These are phyloP conservation scores for Troglohyphantes excavatus DNA, from an alignment of 2,888 invertebrate genomes.

Conservation along the genomic window DNA sequence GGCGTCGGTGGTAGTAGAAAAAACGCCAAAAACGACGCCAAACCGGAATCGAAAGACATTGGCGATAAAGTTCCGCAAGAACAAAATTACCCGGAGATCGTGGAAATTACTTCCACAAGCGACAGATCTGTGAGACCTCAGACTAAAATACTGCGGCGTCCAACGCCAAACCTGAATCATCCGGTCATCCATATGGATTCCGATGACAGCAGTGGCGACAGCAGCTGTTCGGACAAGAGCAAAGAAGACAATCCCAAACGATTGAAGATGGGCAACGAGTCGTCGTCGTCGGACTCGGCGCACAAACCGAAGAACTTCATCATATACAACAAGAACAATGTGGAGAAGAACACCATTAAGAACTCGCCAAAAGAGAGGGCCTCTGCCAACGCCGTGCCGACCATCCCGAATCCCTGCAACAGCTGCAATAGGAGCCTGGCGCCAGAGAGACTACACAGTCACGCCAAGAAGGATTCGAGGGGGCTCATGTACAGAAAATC, in stretches of 20 bases:
- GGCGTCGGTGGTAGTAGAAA: slow-evolving; percentile 9
- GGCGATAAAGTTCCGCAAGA: not conserved
- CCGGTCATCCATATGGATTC: slow-evolving; percentile 78
- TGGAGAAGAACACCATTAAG: slow-evolving; percentile 67
- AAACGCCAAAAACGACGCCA: slow-evolving; percentile 63
- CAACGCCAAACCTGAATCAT: slow-evolving; percentile 79
- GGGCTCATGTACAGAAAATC: slow-evolving; percentile 67
- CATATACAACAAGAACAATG: slow-evolving; percentile 75
- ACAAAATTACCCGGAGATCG: not conserved
- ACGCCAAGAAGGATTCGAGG: slow-evolving; percentile 68
- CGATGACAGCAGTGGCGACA: slow-evolving; percentile 68
- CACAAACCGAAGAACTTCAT: slow-evolving; percentile 75
- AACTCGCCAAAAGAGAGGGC: slow-evolving; percentile 44
- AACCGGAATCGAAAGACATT: slow-evolving; percentile 14
- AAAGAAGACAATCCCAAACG: slow-evolving; percentile 75
- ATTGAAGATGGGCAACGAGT: slow-evolving; percentile 50
- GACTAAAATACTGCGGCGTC: slow-evolving; percentile 79
- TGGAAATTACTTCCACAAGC: slow-evolving; percentile 54
- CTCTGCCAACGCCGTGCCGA: not conserved
- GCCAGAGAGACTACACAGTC: slow-evolving; percentile 77
- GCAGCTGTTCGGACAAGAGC: slow-evolving; percentile 51
- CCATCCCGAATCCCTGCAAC: slow-evolving; percentile 67
- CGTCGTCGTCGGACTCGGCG: not conserved
- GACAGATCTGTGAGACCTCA: slow-evolving; percentile 75
- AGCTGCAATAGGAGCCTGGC: slow-evolving; percentile 76